Base-by-base conservation (phyloP, 2,797 vertebrate genomes). In the Spizella passerina region DNA sequence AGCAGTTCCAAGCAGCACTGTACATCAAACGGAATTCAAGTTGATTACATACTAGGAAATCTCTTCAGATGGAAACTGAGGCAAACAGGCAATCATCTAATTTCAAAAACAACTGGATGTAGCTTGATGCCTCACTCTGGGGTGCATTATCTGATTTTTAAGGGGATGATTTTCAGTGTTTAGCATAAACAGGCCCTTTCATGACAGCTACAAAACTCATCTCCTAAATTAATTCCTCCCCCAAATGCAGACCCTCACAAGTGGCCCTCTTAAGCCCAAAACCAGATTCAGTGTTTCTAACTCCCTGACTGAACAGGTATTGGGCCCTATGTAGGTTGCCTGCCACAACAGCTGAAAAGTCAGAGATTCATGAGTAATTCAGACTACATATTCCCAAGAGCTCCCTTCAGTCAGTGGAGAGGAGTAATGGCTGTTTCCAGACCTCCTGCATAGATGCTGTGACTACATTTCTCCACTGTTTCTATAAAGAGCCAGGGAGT, bases 1-100 rank as follows among this genome's bases (percentile, higher is more conserved):
- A 95, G 89, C 34, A 63, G 44, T 79, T 93, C 55, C 18, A 38
- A 91, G 89, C 63, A 78, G 61, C 47, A 82, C 44, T 34, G 27
- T 47, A 90, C 77, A 84, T 83, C 84, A 94, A 81, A 92, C 38
- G 22, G 61, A 78, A 83, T 95, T 89, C 79, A 82, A 73, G 56
- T 64, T 85, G 75, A 73, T 60, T 69, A 70, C 34, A 55, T 56
- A 70, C 19, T 36, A 64, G 66, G 21, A 90, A 93, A 68, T 53
- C 32, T 88, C 43, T 81, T 91, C 59, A 46, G 55, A 82, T 60
- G 72, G 84, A 79, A 92, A 93, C 79, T 79, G 77, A 95, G 79
- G 82, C 76, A 94, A 70, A 84, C 44, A 83, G 13, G 50, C 52
- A 69, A 64, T 29, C 8, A 59, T 52, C 34, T 83, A 17, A 83